Conservation (phyloP, 2,797 vertebrate species). For the Danio choprae region DNA sequence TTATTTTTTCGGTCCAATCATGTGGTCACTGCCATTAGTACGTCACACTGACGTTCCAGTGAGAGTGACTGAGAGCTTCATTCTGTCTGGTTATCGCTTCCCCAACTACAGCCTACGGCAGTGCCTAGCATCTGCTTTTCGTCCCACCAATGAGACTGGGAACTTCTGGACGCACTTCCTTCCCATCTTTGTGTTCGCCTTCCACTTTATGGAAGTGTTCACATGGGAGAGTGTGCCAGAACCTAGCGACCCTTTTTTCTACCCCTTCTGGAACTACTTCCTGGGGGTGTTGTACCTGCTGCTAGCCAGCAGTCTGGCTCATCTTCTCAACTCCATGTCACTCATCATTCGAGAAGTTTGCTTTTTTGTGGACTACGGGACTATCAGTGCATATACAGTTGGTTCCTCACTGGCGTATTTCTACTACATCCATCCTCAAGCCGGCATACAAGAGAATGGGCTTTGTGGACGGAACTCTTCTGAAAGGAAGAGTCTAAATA, state of each 20-base stretch:
- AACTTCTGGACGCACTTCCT: constrained; percentile 88
- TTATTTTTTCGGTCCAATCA: constrained; percentile 47
- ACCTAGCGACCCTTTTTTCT: constrained; percentile 73
- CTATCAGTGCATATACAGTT: constrained; percentile 76
- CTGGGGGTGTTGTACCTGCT: constrained; percentile 78
- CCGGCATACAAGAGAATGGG: constrained; percentile 62
- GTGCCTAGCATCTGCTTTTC: constrained; percentile 80
- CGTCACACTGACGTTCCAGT: constrained; percentile 78
- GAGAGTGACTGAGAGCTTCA: constrained; percentile 81
- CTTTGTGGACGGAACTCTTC: constrained; percentile 56
- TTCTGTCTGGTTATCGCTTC: constrained; percentile 83
- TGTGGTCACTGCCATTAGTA: constrained; percentile 75
- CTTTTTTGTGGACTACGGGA: constrained; percentile 83
- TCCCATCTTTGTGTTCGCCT: constrained; percentile 79
- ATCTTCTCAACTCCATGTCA: constrained; percentile 84
- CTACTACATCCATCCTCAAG: constrained; percentile 76
- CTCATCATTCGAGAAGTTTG: constrained; percentile 77
- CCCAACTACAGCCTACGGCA: constrained; percentile 81
- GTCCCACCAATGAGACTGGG: constrained; percentile 84
- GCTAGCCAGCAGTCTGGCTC: constrained; percentile 79
- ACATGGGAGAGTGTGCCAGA: constrained; percentile 68
- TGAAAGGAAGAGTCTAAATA: not conserved
- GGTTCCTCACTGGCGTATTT: constrained; percentile 75
- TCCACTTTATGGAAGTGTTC: constrained; percentile 78
- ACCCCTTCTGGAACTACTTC: constrained; percentile 82